Base-by-base conservation (phyloP, 2,113 vertebrate species). In the Hucho hucho region DNA sequence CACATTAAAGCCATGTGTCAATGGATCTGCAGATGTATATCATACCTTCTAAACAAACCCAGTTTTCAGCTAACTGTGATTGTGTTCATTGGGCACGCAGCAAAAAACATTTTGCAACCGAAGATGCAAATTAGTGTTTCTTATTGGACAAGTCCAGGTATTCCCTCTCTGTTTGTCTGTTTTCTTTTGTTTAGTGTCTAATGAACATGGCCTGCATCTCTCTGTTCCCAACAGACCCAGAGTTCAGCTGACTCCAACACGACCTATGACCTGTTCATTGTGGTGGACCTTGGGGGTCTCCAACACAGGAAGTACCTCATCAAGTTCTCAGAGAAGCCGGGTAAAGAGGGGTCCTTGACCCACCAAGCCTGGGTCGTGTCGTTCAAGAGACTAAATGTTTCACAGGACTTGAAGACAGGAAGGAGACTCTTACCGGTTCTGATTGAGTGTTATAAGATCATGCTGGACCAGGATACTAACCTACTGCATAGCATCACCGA, bases 391-490 rank as follows among this genome's bases (percentile, higher is more conserved):
- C 91, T 86, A 72, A 43, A 71, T 0, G 0, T 78, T 58, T 77
- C 64, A 7, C 46, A 2, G 32, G 72, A 80, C 49, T 16, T 6
- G 1, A 85, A 46, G 29, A 72, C 43, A 0, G 88, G 88, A 1
- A 79, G 0, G 25, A 81, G 1, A 58, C 90, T 96, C 9, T 81
- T 96, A 53, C 90, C 93, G 0, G 88, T 98, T 75, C 77, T 84
- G 18, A 98, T 91, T 0, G 80, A 89, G 29, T 96, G 96, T 85
- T 96, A 97, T 83, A 87, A 84, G 22, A 76, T 97, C 25, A 84
- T 94, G 90, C 89, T 97, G 11, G 94, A 98, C 90, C 89, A 88
- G 79, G 92, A 92, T n/a, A 96, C 94, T 3, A 96, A 96, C 74
- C 85, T 98, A 5, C 89, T 97, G 82, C 87, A 95, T 86, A 95